Evolutionary conservation across 2,888 invertebrate genomes (phyloP), one percentile per base, ranked within the genome.

Genomic region (Venusia cambrica): DNA sequence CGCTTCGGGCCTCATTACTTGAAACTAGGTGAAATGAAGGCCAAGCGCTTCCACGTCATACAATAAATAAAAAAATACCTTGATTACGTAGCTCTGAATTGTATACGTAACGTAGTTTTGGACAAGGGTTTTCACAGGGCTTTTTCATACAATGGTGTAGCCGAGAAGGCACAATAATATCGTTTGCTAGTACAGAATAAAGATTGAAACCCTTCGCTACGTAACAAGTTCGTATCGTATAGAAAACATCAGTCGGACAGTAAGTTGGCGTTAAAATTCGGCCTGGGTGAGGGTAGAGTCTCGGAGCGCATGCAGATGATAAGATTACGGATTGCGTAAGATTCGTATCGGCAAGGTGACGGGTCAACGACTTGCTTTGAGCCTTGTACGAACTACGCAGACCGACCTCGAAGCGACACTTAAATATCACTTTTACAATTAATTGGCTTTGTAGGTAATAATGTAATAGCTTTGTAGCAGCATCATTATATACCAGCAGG

Each of bases 251-350:
- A 14, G 25, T 38, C 13, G 24, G n/a, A n/a, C n/a, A n/a, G 25
- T 25, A 25, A 25, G 29, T 30, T 25, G 9, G 15, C 36, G 62
- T 69, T 57, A 49, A 68, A 76, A 68, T 81, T 81, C 67, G 74
- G 78, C 71, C 69, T 74, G 72, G 70, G 69, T 68, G 61, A 62
- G 77, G 70, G 68, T 64, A 52, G 77, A 77, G 78, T 72, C 74
- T 67, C 52, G 62, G 73, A 72, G 70, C 72, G 76, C 75, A 80
- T 83, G 75, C 75, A 73, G 74, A 84, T 77, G 81, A 84, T 85
- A 84, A 85, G 83, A 84, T 84, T 81, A 79, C 71, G 58, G 71
- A 77, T 87, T 87, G 85, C 85, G 85, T 85, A 87, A 84, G 77
- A 71, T 70, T 60, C 64, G 71, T 73, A 75, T 74, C 70, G 62